phyloP scores from a whole-genome alignment of 2,113 vertebrate genomes.

The Mugil cephalus region DNA sequence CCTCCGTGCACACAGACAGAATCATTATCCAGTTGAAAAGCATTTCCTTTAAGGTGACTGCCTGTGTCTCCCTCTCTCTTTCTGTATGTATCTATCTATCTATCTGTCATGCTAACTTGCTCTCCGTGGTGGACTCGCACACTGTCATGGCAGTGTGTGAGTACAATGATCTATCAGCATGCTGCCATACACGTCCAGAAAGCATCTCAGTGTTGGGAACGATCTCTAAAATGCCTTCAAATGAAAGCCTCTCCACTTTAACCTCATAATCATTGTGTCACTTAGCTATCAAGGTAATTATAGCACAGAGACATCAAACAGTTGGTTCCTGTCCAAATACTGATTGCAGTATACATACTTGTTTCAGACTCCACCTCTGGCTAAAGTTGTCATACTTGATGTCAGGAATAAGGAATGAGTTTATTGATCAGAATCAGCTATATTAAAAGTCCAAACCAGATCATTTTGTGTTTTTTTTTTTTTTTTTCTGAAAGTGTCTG shows the following conservation, averaged over 20 bases:
- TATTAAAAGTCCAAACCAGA: too few species aligned
- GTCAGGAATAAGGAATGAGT: not conserved
- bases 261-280: conserved; percentile 64
- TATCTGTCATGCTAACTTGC: conserved; percentile 42
- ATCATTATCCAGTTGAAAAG: conserved; percentile 58
- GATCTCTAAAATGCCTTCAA: conserved; percentile 45
- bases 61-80: conserved; percentile 11
- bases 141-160: conserved; percentile 14
- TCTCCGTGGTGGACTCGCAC: conserved; percentile 28
- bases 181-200: conserved; percentile 31
- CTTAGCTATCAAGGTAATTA: conserved; percentile 58
- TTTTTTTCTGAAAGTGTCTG: not conserved
- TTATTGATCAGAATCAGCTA: not conserved
- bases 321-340: conserved; percentile 50
- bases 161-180: conserved; percentile 38
- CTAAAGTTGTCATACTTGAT: conserved; percentile 19
- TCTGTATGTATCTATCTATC: conserved; percentile 14
- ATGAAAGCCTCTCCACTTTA: conserved; percentile 65
- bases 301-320: conserved; percentile 54
- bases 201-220: conserved; percentile 54
- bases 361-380: conserved; percentile 12
- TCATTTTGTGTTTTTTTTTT: too few species aligned
- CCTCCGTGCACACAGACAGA: conserved; percentile 36
- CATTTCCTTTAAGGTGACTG: conserved; percentile 66
- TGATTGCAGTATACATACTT: conserved; percentile 17